A percentile compares a stretch with the other conserved stretches of the same genome.
Conservation (phyloP, 2,797 vertebrate species). For the Vespertilio murinus region DNA sequence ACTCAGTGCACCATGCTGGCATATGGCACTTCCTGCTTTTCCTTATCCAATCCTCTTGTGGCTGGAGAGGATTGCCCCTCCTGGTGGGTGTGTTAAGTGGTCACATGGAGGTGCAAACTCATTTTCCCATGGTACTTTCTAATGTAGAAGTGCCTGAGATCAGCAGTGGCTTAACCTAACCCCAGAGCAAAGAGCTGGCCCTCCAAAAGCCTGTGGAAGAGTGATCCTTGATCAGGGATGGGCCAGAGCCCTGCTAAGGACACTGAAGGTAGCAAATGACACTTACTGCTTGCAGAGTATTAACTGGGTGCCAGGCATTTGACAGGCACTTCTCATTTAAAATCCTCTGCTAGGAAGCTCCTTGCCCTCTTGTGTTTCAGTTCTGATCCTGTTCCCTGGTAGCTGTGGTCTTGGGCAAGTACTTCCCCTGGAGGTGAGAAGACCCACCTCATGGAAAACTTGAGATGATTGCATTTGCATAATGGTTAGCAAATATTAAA, state of each 20-base stretch:
- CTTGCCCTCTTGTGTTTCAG: not conserved
- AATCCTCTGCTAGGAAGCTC: not conserved
- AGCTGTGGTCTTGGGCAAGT: not conserved
- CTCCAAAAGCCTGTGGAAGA: not conserved
- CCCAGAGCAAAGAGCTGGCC: not conserved
- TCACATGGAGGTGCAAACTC: not conserved
- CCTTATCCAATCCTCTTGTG: not conserved
- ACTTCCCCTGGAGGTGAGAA: not conserved
- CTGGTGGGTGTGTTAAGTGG: not conserved
- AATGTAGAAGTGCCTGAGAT: not conserved
- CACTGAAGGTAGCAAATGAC: not conserved
- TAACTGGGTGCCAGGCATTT: not conserved
- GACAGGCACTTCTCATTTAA: not conserved
- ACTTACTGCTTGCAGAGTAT: not conserved
- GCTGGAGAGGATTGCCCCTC: not conserved
- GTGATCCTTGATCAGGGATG: not conserved
- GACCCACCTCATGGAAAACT: not conserved
- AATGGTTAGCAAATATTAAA: not conserved
- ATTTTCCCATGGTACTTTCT: not conserved
- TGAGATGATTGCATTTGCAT: not conserved
- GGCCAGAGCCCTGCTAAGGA: not conserved
- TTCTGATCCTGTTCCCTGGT: not conserved
- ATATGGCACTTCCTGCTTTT: fast-evolving
- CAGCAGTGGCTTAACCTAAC: not conserved
- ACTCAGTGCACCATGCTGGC: too few species aligned